Evolutionary conservation across 2,888 invertebrate genomes (phyloP).

Genomic region (Drosophila borborema): DNA sequence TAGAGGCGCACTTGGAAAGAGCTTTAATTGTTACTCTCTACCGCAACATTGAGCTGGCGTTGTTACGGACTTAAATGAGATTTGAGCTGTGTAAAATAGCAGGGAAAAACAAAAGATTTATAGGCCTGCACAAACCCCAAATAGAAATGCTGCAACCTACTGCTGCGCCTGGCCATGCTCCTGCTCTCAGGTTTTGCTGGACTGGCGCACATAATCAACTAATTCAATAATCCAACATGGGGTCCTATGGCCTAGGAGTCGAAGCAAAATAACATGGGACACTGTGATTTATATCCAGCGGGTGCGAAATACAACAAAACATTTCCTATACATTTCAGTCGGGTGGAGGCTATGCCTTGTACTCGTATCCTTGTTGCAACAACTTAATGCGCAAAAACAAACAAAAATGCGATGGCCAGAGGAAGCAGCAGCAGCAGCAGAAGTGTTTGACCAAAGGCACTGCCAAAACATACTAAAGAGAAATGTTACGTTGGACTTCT

Average conservation of each 20-base stretch:
- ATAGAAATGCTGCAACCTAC: slow-evolving; percentile 46
- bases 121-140: slow-evolving; percentile 44
- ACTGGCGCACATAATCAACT: slow-evolving; percentile 65
- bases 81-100: slow-evolving; percentile 57
- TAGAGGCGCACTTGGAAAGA: not conserved
- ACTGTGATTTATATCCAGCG: slow-evolving; percentile 75
- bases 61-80: slow-evolving; percentile 71
- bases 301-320: slow-evolving; percentile 69
- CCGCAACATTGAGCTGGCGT: slow-evolving; percentile 64
- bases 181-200: slow-evolving; percentile 7
- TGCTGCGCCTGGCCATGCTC: not conserved
- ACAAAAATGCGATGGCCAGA: slow-evolving; percentile 49
- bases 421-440: slow-evolving; percentile 53
- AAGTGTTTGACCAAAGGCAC: slow-evolving; percentile 53
- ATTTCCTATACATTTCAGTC: slow-evolving; percentile 54
- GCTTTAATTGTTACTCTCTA: slow-evolving; percentile 40
- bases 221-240: slow-evolving; percentile 74
- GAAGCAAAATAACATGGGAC: slow-evolving; percentile 52
- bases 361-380: slow-evolving; percentile 56
- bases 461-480: slow-evolving; percentile 43
- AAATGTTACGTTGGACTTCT: slow-evolving; percentile 57
- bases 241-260: slow-evolving; percentile 16
- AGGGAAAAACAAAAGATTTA: slow-evolving; percentile 64
- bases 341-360: slow-evolving; percentile 38
- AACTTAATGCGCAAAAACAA: slow-evolving; percentile 76